Evolutionary conservation across 2,113 vertebrate genomes (phyloP), one percentile per base, ranked within the genome.

Genomic region (Tetrao urogallus): DNA sequence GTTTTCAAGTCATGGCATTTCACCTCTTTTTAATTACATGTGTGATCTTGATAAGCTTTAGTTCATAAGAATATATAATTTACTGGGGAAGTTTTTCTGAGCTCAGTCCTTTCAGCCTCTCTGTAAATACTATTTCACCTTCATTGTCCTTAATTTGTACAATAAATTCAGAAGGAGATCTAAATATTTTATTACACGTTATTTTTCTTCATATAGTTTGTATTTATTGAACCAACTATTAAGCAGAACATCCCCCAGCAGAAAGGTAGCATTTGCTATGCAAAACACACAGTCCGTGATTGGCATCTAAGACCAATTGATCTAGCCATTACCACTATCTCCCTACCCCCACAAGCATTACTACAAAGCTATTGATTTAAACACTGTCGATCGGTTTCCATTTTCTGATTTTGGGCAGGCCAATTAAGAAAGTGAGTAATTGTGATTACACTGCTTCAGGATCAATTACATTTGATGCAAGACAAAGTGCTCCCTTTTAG

Each of bases 371-470:
- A 99, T 99, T 97, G 99, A 99, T 99, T 98, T 96, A 92, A 93
- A 97, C 97, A 93, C 97, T 98, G 98, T 97, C 98, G 98, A 99
- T 99, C 96, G 97, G 98, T 98, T 99, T 99, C 98, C 98, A 98
- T 99, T 98, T 98, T 99, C 97, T 98, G 98, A 99, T 98, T 98
- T 98, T 98, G 98, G 98, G 98, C 98, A 98, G 98, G 98, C 98
- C 99, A 99, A 99, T 99, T 99, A 99, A 99, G 98, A 98, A 98
- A 98, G 98, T 98, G 98, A 99, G 98, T 99, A 99, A 99, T 99
- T 99, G 99, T 99, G 99, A 99, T 99, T 98, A 98, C 97, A 98
- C 96, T 97, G 98, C 98, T 98, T 98, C 96, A 97, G 97, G 98
- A 99, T 99, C 99, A 99, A 99, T 99, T 96, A 98, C 88, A 98